Conservation (phyloP, 1,140 invertebrate species). For the Bombyx mori region ASM3026992v2 NC_085123.1:9998001-9998500, state of each 20-base stretch:
- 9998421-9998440: slow-evolving; percentile 54
- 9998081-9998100: slow-evolving; percentile 34
- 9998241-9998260: slow-evolving; percentile 58
- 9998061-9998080: slow-evolving; percentile 25
- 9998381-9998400: slow-evolving; percentile 49
- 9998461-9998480: slow-evolving; percentile 19
- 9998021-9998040: slow-evolving; percentile 27
- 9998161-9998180: slow-evolving; percentile 58
- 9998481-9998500: slow-evolving; percentile 30
- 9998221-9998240: slow-evolving; percentile 50
- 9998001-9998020: slow-evolving; percentile 42
- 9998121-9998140: slow-evolving; percentile 28
- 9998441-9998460: slow-evolving; percentile 39
- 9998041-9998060: slow-evolving; percentile 17
- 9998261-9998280: slow-evolving; percentile 37
- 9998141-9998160: slow-evolving; percentile 41
- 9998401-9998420: slow-evolving; percentile 41
- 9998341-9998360: slow-evolving; percentile 57
- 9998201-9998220: slow-evolving; percentile 21
- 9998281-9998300: slow-evolving; percentile 46
- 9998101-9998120: slow-evolving; percentile 46
- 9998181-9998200: slow-evolving; percentile 54
- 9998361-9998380: slow-evolving; percentile 54
- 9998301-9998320: slow-evolving; percentile 49
- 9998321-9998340: slow-evolving; percentile 58